A percentile compares a stretch with the other conserved stretches of the same genome.
phyloP scores from a whole-genome alignment of 2,888 invertebrate genomes.

The Alsophila aescularia region DNA sequence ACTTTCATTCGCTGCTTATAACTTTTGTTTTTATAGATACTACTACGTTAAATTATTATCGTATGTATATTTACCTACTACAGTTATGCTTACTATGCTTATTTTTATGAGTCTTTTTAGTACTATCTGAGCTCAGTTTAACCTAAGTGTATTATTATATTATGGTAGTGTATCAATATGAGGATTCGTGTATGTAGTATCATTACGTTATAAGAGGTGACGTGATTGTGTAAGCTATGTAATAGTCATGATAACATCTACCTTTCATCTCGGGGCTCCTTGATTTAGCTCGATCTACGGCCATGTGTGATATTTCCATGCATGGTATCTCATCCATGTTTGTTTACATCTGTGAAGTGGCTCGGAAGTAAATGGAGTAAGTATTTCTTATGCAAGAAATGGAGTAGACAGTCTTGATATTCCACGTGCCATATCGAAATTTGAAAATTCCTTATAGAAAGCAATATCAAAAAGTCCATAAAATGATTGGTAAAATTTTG shows the following conservation, averaged over 20 bases:
- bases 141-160: no score
- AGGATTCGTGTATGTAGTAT: constrained; percentile 26
- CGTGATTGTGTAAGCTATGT: constrained; percentile 24
- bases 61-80: background rate
- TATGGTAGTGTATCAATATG: background rate
- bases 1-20: constrained; percentile 16
- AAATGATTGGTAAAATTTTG: no score
- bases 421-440: no score
- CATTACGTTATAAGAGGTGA: constrained; percentile 37
- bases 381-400: no score
- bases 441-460: no score
- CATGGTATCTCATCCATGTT: constrained; percentile 19
- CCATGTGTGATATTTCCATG: constrained; percentile 16
- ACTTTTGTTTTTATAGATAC: constrained; percentile 1
- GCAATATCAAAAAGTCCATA: no score
- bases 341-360: constrained; percentile 10
- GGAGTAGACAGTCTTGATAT: no score
- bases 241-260: constrained; percentile 66
- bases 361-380: background rate
- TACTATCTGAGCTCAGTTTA: no score
- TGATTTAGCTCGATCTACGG: constrained; percentile 37
- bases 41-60: constrained; percentile 1
- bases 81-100: no score
- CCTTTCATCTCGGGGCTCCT: constrained; percentile 62
- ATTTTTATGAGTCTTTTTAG: no score